phyloP scores from a whole-genome alignment of 2,888 invertebrate genomes.

The Microctonus hyperodae region DNA sequence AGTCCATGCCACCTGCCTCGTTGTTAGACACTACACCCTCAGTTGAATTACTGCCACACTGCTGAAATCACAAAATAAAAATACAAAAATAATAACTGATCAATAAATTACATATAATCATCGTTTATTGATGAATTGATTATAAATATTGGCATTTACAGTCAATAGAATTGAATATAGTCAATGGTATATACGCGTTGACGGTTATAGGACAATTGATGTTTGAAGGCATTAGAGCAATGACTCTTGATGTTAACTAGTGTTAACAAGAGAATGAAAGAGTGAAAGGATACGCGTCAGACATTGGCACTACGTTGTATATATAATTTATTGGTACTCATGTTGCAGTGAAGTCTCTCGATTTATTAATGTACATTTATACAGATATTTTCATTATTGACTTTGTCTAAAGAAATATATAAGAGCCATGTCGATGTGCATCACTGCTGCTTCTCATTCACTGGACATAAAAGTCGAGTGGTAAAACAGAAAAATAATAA shows the following conservation, averaged over 20 bases:
- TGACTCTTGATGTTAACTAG: conserved; percentile 18
- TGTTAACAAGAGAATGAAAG: not conserved
- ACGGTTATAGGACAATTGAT: not conserved
- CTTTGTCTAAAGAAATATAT: not conserved
- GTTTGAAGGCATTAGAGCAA: conserved; percentile 7
- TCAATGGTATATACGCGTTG: no score
- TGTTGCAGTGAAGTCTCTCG: not conserved
- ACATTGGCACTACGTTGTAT: conserved; percentile 2
- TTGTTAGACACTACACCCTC: conserved; percentile 43
- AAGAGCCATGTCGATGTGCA: conserved; percentile 1
- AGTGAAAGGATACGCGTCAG: conserved; percentile 29
- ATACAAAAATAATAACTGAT: not conserved
- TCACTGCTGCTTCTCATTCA: conserved; percentile 20
- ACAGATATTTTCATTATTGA: not conserved
- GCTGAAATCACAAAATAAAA: conserved; percentile 43
- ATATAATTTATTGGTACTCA: not conserved
- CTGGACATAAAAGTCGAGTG: conserved; percentile 46
- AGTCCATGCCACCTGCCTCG: conserved; percentile 75
- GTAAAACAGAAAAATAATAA: conserved; percentile 56
- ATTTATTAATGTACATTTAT: not conserved
- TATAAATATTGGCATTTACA: no score
- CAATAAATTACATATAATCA: no score
- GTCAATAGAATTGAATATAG: no score
- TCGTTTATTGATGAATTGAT: no score
- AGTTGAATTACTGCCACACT: conserved; percentile 58